phyloP scores from a whole-genome alignment of 2,113 vertebrate species.

The Pitta sordida region DNA sequence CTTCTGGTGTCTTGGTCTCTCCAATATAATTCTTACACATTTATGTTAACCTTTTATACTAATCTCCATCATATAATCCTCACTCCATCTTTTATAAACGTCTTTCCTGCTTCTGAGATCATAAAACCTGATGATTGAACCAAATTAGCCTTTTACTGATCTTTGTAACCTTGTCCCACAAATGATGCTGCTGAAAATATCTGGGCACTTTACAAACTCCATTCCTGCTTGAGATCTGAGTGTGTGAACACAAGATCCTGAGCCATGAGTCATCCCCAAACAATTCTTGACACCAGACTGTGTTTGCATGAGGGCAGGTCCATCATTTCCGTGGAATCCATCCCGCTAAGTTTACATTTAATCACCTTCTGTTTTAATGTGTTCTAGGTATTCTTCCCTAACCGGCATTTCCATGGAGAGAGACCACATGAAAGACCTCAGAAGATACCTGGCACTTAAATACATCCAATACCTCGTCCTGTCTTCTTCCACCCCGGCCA shows the following conservation, averaged over 20 bases:
- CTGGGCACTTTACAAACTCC: not conserved
- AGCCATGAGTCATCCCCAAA: not conserved
- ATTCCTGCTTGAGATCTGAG: not conserved
- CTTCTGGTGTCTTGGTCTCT: not conserved
- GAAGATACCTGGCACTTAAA: slow-evolving; percentile 76
- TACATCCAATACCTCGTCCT: slow-evolving; percentile 76
- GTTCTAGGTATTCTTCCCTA: slow-evolving; percentile 18
- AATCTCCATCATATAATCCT: not conserved
- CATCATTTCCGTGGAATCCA: not conserved
- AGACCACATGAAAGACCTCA: slow-evolving; percentile 71
- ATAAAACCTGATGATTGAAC: not conserved
- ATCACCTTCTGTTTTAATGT: not conserved
- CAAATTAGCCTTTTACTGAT: not conserved
- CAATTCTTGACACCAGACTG: not conserved
- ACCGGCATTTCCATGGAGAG: slow-evolving; percentile 4
- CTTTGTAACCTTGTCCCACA: not conserved
- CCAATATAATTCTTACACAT: not conserved
- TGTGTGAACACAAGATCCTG: not conserved
- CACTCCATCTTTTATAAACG: not conserved
- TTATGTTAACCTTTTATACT: not conserved
- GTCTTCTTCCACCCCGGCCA: slow-evolving; percentile 47
- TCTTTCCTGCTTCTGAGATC: not conserved
- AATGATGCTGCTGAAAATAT: not conserved
- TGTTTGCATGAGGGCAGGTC: not conserved
- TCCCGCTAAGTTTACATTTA: not conserved